Percentiles rank a stretch among this genome's conserved stretches.
Evolutionary conservation across 2,113 vertebrate genomes (phyloP).

Genomic region (Halichoeres trimaculatus): DNA sequence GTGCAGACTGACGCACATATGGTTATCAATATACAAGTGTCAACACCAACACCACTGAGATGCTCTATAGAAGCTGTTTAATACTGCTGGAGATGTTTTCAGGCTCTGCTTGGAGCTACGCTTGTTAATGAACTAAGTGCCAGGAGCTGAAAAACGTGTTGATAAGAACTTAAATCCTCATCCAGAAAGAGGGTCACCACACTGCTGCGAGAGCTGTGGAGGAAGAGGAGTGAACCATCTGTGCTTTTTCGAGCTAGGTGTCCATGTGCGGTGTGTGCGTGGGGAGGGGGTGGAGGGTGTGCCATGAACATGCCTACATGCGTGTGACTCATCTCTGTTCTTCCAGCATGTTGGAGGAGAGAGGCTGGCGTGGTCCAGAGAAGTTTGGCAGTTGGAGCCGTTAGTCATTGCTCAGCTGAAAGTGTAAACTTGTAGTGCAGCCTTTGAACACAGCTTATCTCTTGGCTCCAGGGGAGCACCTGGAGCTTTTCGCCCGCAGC

Average conservation of each 20-base stretch:
- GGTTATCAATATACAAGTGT: conserved; percentile 8
- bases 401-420: neutral
- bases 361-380: conserved; percentile 1
- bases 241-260: conserved; percentile 57
- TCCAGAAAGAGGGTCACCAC: conserved; percentile 57
- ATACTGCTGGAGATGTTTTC: conserved; percentile 3
- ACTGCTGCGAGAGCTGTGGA: conserved; percentile 59
- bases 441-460: neutral
- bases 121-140: conserved; percentile 22
- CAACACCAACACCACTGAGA: neutral
- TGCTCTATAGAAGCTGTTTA: conserved; percentile 12
- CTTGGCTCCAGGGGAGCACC: neutral
- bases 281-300: conserved; percentile 47
- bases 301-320: conserved; percentile 48
- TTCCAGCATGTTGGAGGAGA: conserved; percentile 22
- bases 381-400: conserved; percentile 7
- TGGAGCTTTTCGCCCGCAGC: neutral
- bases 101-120: conserved; percentile 6
- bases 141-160: conserved; percentile 47
- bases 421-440: neutral
- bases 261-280: conserved; percentile 52
- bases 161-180: conserved; percentile 46
- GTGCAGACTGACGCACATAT: conserved; percentile 14
- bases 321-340: conserved; percentile 56
- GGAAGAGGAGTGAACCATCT: conserved; percentile 73